These are phyloP conservation scores for Ctenodactylus gundi DNA, from an alignment of 2,113 vertebrate genomes.

Conservation along the genomic window DNA sequence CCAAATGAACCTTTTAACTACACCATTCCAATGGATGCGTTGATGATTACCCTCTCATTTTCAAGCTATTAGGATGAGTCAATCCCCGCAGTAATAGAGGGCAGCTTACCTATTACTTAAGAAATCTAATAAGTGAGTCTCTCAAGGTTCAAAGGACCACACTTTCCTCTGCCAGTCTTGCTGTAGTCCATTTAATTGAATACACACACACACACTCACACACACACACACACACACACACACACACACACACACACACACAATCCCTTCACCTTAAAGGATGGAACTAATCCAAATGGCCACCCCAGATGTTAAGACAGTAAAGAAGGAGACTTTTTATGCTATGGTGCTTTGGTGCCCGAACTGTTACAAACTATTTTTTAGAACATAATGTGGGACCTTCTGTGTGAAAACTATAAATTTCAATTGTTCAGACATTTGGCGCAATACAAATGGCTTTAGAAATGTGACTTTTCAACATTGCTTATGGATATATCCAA, in stretches of 20 bases:
- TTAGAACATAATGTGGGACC: background rate
- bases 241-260: background rate
- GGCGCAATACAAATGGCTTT: background rate
- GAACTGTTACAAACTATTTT: background rate
- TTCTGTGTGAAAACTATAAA: background rate
- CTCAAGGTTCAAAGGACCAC: background rate
- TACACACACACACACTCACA: background rate
- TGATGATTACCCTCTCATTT: background rate
- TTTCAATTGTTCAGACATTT: background rate
- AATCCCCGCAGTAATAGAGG: background rate
- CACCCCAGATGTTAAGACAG: rapidly evolving
- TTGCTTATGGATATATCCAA: background rate
- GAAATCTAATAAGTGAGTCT: background rate
- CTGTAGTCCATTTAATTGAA: background rate
- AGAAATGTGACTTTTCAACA: background rate
- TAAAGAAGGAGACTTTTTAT: background rate
- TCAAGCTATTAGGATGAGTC: background rate
- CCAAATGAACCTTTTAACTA: background rate
- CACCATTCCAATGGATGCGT: background rate
- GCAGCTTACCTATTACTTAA: background rate
- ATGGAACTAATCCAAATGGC: background rate
- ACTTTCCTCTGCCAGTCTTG: background rate
- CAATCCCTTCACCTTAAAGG: background rate
- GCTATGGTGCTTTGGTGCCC: background rate
- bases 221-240: background rate